Percentiles rank a stretch among this genome's conserved stretches.
Evolutionary conservation across 2,797 vertebrate genomes (phyloP).

Genomic region (Anguilla megastoma): DNA sequence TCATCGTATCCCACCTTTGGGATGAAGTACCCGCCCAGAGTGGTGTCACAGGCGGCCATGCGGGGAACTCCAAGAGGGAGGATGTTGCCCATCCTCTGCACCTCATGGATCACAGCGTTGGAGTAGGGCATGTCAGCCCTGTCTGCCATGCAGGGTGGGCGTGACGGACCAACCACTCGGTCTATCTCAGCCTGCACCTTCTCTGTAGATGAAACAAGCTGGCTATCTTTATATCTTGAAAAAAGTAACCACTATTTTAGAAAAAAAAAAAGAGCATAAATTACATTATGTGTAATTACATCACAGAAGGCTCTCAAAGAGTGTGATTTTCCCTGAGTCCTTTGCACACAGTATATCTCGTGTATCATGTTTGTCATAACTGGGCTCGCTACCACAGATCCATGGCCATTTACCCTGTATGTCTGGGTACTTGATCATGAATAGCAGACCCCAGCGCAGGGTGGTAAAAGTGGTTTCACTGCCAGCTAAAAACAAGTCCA

Average conservation of each 20-base stretch:
- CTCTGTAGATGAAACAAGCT: constrained; percentile 29
- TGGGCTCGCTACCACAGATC: background rate
- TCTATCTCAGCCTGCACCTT: constrained; percentile 47
- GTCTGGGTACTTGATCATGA: constrained; percentile 78
- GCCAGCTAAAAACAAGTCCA: constrained; percentile 77
- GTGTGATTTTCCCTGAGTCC: constrained; percentile 45
- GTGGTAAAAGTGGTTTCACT: constrained; percentile 69
- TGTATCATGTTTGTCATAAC: background rate
- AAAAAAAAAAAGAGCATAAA: no score
- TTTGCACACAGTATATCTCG: background rate
- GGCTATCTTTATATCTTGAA: no score
- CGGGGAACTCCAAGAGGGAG: constrained; percentile 36
- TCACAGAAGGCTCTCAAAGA: background rate
- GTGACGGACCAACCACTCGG: constrained; percentile 35
- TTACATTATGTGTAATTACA: background rate
- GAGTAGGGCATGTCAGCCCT: constrained; percentile 44
- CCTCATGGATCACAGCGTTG: constrained; percentile 46
- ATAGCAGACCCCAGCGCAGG: constrained; percentile 77
- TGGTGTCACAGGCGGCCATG: constrained; percentile 38
- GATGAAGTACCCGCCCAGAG: constrained; percentile 42
- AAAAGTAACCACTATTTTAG: no score
- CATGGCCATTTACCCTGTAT: constrained; percentile 72
- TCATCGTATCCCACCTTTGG: constrained; percentile 38
- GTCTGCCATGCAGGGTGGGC: constrained; percentile 42
- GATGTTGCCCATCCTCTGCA: constrained; percentile 43